Base-by-base conservation (phyloP, 2,797 vertebrate genomes). In the Champsocephalus esox region DNA sequence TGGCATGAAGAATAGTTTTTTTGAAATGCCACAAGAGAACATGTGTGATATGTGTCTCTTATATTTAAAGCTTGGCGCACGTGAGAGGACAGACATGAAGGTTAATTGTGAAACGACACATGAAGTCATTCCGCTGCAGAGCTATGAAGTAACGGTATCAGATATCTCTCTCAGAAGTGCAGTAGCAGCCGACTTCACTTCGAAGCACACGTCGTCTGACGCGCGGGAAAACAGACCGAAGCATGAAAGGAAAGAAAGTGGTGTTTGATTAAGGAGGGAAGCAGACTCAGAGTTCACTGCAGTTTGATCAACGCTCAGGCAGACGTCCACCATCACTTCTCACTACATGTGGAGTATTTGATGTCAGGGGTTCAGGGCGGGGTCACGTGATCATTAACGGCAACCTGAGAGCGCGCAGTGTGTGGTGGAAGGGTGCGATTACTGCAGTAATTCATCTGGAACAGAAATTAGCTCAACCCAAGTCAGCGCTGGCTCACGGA, bases 341-440 rank as follows among this genome's bases (percentile, higher is more conserved):
- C 62, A 48, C 64, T 72, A 50, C 73, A 57, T 78, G 88, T 75
- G 67, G 75, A 72, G 76, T 70, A 80, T 88, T 82, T 58, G 56
- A 82, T 81, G 82, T 86, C 88, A 75, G 21, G 79, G 66, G 90
- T 88, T 94, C 89, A 91, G 62, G 60, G 64, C 43, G 1, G 56
- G 89, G 91, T 88, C 87, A 80, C 7, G 24, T 12, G 62, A 74
- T 88, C 77, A 38, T 83, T 83, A 84, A 70, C 41, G 41, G 86
- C 68, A 90, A 92, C 82, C 68, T 56, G 86, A 90, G 78, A 86
- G 69, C 77, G 73, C 77, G 8, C 3, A 8, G 44, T 79, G 79
- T 80, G 77, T 5, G 78, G 74, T 72, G 80, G 71, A 46, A 24
- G 79, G 48, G 28, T 58, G 60, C 45, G 64, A 88, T 86, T 86